phyloP scores from a whole-genome alignment of 2,888 invertebrate species.

The Adelognathus sp. region DNA sequence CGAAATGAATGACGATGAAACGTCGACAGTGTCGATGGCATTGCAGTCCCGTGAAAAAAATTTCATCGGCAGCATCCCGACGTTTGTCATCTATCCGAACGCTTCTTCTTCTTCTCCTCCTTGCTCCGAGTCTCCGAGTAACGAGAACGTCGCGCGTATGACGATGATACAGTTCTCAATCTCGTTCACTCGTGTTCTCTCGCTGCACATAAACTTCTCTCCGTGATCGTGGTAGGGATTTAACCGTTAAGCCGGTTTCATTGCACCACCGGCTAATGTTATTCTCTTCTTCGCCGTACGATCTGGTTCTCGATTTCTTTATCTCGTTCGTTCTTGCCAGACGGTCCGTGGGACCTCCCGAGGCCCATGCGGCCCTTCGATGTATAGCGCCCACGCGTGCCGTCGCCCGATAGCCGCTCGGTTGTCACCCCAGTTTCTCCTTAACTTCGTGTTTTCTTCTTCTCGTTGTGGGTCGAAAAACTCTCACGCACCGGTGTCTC shows the following conservation, averaged over 20 bases:
- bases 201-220: slow-evolving; percentile 15
- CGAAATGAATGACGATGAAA: not conserved
- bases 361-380: slow-evolving; percentile 55
- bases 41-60: not conserved
- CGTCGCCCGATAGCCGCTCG: slow-evolving; percentile 47
- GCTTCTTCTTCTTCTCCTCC: slow-evolving; percentile 22
- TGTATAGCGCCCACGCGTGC: slow-evolving; percentile 73
- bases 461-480: slow-evolving; percentile 40
- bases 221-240: slow-evolving; percentile 38
- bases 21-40: not conserved
- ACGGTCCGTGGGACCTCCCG: slow-evolving; percentile 64
- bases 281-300: slow-evolving; percentile 45
- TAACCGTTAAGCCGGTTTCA: slow-evolving; percentile 62
- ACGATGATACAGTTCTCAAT: slow-evolving; percentile 43
- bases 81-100: slow-evolving; percentile 16
- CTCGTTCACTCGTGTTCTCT: slow-evolving; percentile 38
- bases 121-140: slow-evolving; percentile 26
- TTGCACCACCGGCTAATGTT: slow-evolving; percentile 39
- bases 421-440: slow-evolving; percentile 52
- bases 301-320: slow-evolving; percentile 59
- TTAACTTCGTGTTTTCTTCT: slow-evolving; percentile 40
- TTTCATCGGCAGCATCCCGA: slow-evolving; percentile 21
- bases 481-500: slow-evolving; percentile 13
- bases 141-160: slow-evolving; percentile 20
- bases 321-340: slow-evolving; percentile 58